Evolutionary conservation across 2,113 vertebrate genomes (phyloP).

Genomic region (Tichodroma muraria): DNA sequence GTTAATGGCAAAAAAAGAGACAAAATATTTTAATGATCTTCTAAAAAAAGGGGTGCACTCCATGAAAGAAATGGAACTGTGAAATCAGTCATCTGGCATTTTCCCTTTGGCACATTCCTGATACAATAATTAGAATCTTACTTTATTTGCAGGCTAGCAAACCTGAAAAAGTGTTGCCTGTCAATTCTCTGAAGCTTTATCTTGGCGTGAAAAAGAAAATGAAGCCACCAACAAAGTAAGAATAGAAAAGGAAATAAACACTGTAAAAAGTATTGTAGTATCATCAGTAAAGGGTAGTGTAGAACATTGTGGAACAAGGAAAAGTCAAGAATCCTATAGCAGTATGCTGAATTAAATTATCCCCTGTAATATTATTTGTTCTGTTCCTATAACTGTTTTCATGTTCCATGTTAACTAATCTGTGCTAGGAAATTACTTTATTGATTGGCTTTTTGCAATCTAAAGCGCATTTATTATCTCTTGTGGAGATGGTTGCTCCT

Average conservation of each 20-base stretch:
- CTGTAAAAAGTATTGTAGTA: background rate
- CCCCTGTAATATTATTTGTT: background rate
- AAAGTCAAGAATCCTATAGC: background rate
- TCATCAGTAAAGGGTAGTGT: background rate
- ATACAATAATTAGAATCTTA: background rate
- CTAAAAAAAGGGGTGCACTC: background rate
- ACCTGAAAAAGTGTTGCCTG: conserved; percentile 80
- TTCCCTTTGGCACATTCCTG: background rate
- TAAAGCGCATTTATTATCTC: background rate
- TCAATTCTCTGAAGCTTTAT: conserved; percentile 85
- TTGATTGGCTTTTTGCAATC: conserved; percentile 17
- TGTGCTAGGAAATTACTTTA: conserved; percentile 33
- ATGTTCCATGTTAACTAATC: background rate
- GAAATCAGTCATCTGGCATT: background rate
- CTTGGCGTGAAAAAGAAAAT: conserved; percentile 88
- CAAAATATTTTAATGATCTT: background rate
- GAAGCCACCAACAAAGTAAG: conserved; percentile 88
- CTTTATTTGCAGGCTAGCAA: conserved; percentile 81
- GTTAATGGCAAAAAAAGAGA: background rate
- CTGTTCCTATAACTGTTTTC: background rate
- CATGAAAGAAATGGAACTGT: background rate
- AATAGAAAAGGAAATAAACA: background rate
- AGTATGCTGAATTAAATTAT: background rate
- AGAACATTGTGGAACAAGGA: background rate
- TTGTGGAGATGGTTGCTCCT: background rate